phyloP scores from a whole-genome alignment of 2,113 vertebrate genomes.

The Tylochromis polylepis region DNA sequence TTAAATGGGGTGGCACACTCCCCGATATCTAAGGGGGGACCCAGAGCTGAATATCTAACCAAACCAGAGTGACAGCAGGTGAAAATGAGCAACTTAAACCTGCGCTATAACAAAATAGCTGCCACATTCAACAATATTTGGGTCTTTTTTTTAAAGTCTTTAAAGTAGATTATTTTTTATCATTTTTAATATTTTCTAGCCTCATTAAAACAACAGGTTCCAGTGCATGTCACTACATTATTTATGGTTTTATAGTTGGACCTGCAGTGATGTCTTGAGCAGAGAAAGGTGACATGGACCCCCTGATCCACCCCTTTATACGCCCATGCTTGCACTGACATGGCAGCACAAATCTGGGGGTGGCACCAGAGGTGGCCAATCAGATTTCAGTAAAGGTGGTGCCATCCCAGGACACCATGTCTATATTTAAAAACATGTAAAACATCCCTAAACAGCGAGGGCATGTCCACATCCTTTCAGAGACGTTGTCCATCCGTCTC shows the following conservation, averaged over 20 bases:
- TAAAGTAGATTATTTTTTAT: not conserved
- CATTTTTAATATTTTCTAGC: not conserved
- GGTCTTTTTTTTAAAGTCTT: too few species aligned
- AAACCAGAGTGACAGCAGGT: fast-evolving
- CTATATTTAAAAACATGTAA: not conserved
- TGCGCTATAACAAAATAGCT: not conserved
- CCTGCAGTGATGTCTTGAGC: not conserved
- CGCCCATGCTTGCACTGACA: not conserved
- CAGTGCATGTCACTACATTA: not conserved
- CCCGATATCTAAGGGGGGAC: not conserved
- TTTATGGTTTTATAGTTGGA: not conserved
- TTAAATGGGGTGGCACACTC: not conserved
- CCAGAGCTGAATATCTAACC: not conserved
- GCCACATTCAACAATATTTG: not conserved
- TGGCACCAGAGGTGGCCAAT: not conserved
- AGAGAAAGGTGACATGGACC: not conserved
- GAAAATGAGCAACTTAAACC: not conserved
- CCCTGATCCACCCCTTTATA: not conserved
- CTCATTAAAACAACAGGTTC: not conserved
- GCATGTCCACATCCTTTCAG: not conserved
- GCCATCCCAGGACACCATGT: not conserved
- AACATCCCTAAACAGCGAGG: not conserved
- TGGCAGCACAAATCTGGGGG: not conserved
- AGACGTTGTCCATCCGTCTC: not conserved
- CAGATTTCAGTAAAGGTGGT: not conserved